Percentiles rank a stretch among this genome's conserved stretches.
Conservation (phyloP, 1,140 invertebrate species). For the Ceratosolen fusciceps region DNA sequence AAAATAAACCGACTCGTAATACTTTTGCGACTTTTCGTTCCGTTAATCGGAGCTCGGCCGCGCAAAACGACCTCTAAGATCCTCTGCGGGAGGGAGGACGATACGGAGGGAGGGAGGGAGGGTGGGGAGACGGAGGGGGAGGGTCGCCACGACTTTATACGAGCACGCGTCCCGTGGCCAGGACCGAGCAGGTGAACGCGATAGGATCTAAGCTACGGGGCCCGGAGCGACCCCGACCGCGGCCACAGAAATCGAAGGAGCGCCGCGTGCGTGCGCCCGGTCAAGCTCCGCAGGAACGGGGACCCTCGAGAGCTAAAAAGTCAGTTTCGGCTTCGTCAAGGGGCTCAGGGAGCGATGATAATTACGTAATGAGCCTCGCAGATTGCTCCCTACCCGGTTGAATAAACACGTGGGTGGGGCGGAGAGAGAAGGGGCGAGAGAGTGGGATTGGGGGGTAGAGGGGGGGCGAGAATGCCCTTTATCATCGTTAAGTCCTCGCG, state of each 20-base stretch:
- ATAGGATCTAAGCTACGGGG: conserved; percentile 53
- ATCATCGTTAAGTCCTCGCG: conserved; percentile 5
- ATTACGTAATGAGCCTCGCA: conserved; percentile 11
- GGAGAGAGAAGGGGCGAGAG: background rate
- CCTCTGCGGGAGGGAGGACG: background rate
- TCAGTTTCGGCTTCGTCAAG: no score
- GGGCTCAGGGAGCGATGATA: background rate
- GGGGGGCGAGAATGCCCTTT: background rate
- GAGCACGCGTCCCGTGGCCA: conserved; percentile 47
- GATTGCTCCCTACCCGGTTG: no score
- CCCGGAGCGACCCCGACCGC: conserved; percentile 54
- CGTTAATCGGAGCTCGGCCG: background rate
- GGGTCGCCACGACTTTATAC: conserved; percentile 59
- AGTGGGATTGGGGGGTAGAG: background rate
- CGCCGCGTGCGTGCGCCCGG: conserved; percentile 12
- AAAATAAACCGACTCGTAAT: background rate
- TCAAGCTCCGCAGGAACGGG: background rate
- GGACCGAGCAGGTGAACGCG: conserved; percentile 49
- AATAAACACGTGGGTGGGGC: no score
- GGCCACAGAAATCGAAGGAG: conserved; percentile 44
- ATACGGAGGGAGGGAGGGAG: no score
- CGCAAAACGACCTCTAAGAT: background rate
- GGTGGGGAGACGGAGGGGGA: conserved; percentile 53
- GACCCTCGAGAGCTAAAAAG: no score
- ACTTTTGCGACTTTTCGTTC: background rate